Conservation (phyloP, 2,113 vertebrate species). For the Talpa occidentalis region DNA sequence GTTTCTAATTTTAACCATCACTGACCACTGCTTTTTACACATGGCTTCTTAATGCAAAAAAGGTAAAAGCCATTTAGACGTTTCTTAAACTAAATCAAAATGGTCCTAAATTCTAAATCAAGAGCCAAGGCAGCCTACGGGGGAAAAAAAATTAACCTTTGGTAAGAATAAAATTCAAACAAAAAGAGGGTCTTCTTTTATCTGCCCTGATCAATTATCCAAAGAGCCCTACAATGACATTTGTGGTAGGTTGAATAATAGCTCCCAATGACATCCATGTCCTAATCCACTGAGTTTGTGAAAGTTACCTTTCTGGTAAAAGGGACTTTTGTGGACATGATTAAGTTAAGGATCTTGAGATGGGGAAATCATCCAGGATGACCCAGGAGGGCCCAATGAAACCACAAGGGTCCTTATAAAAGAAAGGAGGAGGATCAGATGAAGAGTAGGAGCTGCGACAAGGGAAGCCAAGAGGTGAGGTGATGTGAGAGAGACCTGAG, state of each 20-base stretch:
- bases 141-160: background rate
- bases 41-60: constrained; percentile 36
- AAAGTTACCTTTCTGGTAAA: background rate
- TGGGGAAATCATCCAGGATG: background rate
- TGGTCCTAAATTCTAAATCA: constrained; percentile 45
- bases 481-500: fast-evolving
- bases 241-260: background rate
- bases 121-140: background rate
- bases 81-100: constrained; percentile 52
- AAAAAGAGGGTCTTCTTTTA: background rate
- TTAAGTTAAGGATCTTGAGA: background rate
- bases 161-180: background rate
- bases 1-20: constrained; percentile 9
- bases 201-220: background rate
- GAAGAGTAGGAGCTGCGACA: background rate
- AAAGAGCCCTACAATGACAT: background rate
- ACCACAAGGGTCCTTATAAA: background rate
- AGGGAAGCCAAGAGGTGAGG: background rate
- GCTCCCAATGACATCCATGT: background rate
- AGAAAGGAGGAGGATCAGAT: background rate
- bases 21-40: background rate
- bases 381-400: background rate
- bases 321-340: background rate
- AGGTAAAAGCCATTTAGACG: background rate
- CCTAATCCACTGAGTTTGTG: background rate